These are phyloP conservation scores for Neosilurus hyrtlii DNA, from an alignment of 2,797 vertebrate genomes.

Conservation along the genomic window DNA sequence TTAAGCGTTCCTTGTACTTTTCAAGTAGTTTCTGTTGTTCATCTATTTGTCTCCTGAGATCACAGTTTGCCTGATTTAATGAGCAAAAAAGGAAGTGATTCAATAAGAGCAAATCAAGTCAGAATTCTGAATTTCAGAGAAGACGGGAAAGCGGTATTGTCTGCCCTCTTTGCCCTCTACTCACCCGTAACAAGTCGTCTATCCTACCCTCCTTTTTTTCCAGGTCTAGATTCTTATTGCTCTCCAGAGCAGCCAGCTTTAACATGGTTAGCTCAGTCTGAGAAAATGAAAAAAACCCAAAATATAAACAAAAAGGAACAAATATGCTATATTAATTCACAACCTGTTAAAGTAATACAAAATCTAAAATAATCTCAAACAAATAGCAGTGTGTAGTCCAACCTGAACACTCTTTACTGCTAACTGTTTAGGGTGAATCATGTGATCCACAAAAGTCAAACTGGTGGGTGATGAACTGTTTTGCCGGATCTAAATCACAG, in stretches of 20 bases:
- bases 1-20: constrained; percentile 99
- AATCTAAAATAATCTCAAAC: not conserved
- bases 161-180: constrained; percentile 44
- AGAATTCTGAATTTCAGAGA: not conserved
- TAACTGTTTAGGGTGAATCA: constrained; percentile 90
- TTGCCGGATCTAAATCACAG: constrained; percentile 84
- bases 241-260: constrained; percentile 97
- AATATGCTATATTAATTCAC: not conserved
- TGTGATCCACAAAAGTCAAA: constrained; percentile 94
- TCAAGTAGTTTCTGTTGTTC: constrained; percentile 99
- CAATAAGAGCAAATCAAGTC: not conserved
- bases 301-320: not conserved
- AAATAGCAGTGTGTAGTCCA: constrained; percentile 44
- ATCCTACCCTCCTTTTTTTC: constrained; percentile 99
- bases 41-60: constrained; percentile 98
- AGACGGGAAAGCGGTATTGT: not conserved
- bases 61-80: constrained; percentile 89
- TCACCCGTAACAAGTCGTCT: constrained; percentile 97
- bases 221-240: constrained; percentile 97
- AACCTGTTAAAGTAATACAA: not conserved
- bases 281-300: not conserved
- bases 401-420: constrained; percentile 95
- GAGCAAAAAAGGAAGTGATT: constrained; percentile 8
- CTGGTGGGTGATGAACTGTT: constrained; percentile 96
- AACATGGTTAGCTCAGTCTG: constrained; percentile 97